Base-by-base conservation (phyloP, 1,140 invertebrate genomes). In the Lepeophtheirus salmonis region DNA sequence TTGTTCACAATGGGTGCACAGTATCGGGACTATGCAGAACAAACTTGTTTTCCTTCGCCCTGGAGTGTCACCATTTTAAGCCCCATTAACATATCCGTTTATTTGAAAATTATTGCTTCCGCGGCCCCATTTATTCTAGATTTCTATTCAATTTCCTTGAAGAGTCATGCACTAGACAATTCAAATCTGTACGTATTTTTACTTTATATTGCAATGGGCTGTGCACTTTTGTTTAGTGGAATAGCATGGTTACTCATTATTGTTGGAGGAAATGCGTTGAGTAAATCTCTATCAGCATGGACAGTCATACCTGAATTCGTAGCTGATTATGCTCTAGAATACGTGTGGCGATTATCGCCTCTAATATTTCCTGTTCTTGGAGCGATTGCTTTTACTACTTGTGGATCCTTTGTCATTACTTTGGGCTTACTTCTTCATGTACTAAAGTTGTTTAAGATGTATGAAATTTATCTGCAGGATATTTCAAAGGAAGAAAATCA, bases 391-490 rank as follows among this genome's bases (percentile, higher is more conserved):
- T 3, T 24, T 21, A 21, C 3, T 12, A 57, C 55, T 3, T 57
- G 55, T 57, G 55, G 55, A 10, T 26, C 55, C 3, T 41, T 57
- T 21, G 26, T 25, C 26, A 17, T 57, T n/a, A 17, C 20, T 21
- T 20, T 57, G 23, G 22, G 55, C 4, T 17, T 25, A 1, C 26
- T 57, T 10, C 4, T 57, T 18, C 55, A 57, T 41, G 21, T 57
- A 3, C 16, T 57, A n/a, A 20, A 21, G 3, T 23, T 57, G 12
- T 57, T 57, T 23, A 57, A 57, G 25, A 57, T 57, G 26, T 41
- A 57, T 21, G 26, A 57, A 18, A 21, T 17, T 25, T 57, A 57
- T 21, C 55, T 57, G 2, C 13, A 26, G 12, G 17, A 41, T 14
- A 17, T 57, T 2, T 1, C 26, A 2, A 2, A 21, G 26, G 3